phyloP scores from a whole-genome alignment of 2,113 vertebrate species.

The Trachemys scripta region DNA sequence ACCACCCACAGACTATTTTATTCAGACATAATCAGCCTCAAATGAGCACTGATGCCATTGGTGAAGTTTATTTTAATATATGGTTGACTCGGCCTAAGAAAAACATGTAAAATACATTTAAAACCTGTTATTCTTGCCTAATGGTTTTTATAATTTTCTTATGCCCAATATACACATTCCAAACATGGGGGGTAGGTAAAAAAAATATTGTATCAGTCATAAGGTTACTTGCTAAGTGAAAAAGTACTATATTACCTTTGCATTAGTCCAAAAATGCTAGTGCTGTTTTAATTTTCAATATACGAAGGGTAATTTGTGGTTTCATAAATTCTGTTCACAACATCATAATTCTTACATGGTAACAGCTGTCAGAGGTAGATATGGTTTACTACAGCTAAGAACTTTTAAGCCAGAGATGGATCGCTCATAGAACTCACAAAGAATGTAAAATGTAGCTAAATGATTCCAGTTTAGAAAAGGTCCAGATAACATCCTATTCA shows the following conservation, averaged over 20 bases:
- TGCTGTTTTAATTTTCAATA: constrained; percentile 57
- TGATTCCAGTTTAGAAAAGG: constrained; percentile 29
- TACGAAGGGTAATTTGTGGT: constrained; percentile 71
- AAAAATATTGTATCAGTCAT: constrained; percentile 59
- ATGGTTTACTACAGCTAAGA: neutral
- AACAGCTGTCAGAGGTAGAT: constrained; percentile 54
- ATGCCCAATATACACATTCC: constrained; percentile 44
- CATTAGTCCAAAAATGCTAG: constrained; percentile 49
- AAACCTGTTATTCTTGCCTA: constrained; percentile 64
- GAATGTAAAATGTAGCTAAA: constrained; percentile 25
- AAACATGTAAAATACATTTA: constrained; percentile 74
- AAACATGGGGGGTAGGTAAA: constrained; percentile 2
- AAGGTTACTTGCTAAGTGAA: constrained; percentile 51
- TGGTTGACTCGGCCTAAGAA: constrained; percentile 75
- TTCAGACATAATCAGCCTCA: constrained; percentile 77
- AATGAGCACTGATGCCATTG: constrained; percentile 75
- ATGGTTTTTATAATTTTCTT: constrained; percentile 54
- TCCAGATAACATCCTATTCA: neutral
- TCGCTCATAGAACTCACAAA: constrained; percentile 9
- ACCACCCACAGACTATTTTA: constrained; percentile 80
- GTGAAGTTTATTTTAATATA: constrained; percentile 81
- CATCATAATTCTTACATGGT: constrained; percentile 56
- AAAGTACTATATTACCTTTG: constrained; percentile 48
- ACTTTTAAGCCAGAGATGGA: constrained; percentile 50
- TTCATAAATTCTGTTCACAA: constrained; percentile 67